A percentile compares a stretch with the other conserved stretches of the same genome.
phyloP scores from a whole-genome alignment of 2,797 vertebrate genomes.

The Poeciliopsis gracilis region DNA sequence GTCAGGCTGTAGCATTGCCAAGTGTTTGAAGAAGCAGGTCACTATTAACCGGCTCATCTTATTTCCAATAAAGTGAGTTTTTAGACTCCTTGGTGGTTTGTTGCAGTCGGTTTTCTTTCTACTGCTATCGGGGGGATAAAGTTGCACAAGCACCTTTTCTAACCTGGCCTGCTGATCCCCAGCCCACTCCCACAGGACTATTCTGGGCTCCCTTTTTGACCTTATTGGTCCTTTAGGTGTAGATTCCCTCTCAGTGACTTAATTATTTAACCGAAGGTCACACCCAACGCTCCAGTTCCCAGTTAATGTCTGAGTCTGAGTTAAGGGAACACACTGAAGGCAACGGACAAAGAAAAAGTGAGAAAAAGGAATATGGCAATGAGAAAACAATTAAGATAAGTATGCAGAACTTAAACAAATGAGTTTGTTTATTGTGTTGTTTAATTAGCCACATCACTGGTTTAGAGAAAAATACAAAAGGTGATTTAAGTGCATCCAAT shows the following conservation, averaged over 20 bases:
- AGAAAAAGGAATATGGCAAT: neutral
- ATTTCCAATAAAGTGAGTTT: slow-evolving; percentile 10
- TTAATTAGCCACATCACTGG: slow-evolving; percentile 51
- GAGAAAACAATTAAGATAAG: slow-evolving; percentile 38
- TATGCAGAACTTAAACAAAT: slow-evolving; percentile 61
- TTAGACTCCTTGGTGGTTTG: slow-evolving; percentile 24
- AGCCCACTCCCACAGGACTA: slow-evolving; percentile 49
- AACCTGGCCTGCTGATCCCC: slow-evolving; percentile 35
- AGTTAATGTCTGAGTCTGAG: slow-evolving; percentile 27
- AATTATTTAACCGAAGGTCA: slow-evolving; percentile 73
- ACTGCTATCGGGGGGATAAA: slow-evolving; percentile 40
- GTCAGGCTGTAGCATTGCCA: slow-evolving; percentile 8
- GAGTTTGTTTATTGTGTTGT: slow-evolving; percentile 71
- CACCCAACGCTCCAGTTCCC: slow-evolving; percentile 63
- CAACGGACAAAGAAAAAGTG: neutral
- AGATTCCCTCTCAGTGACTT: slow-evolving; percentile 67
- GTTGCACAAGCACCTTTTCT: slow-evolving; percentile 48
- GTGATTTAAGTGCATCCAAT: slow-evolving; percentile 28
- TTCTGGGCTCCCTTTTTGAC: slow-evolving; percentile 51
- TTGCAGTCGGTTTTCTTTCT: slow-evolving; percentile 28
- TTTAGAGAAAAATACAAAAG: slow-evolving; percentile 20
- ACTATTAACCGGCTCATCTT: neutral
- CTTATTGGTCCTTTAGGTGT: slow-evolving; percentile 66
- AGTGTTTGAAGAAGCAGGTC: slow-evolving; percentile 1
- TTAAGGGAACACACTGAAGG: slow-evolving; percentile 5